Conservation (phyloP, 2,888 invertebrate genomes). For the Lepidocyrtoides sp. region DNA sequence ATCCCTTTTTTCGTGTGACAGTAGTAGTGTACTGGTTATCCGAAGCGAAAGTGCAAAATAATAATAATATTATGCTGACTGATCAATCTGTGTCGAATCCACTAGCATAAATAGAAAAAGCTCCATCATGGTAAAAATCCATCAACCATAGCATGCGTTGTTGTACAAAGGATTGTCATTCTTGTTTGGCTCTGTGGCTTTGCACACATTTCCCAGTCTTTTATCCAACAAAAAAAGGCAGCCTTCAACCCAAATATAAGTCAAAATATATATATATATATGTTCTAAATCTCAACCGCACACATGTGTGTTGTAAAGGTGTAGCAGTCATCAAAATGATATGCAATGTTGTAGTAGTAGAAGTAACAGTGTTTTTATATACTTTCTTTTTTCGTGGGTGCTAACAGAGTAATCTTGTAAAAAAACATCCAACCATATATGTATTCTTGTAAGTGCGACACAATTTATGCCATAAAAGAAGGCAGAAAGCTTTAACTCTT, state of each 20-base stretch:
- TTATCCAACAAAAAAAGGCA: neutral
- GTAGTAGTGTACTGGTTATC: neutral
- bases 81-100: constrained; percentile 59
- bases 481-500: constrained; percentile 31
- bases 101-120: constrained; percentile 11
- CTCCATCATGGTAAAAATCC: constrained; percentile 20
- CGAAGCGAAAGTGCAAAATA: constrained; percentile 13
- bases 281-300: neutral
- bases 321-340: no score
- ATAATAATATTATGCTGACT: constrained; percentile 18
- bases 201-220: constrained; percentile 17
- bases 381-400: constrained; percentile 1
- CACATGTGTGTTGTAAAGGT: no score
- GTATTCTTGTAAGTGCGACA: constrained; percentile 12
- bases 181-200: neutral
- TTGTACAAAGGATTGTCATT: constrained; percentile 18
- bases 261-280: no score
- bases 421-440: constrained; percentile 11
- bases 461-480: constrained; percentile 34
- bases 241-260: no score
- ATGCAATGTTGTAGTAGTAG: no score
- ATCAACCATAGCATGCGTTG: constrained; percentile 1
- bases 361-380: no score
- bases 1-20: no score
- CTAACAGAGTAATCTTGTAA: constrained; percentile 23